Conservation (phyloP, 2,888 invertebrate species). For the Idaea dimidiata region DNA sequence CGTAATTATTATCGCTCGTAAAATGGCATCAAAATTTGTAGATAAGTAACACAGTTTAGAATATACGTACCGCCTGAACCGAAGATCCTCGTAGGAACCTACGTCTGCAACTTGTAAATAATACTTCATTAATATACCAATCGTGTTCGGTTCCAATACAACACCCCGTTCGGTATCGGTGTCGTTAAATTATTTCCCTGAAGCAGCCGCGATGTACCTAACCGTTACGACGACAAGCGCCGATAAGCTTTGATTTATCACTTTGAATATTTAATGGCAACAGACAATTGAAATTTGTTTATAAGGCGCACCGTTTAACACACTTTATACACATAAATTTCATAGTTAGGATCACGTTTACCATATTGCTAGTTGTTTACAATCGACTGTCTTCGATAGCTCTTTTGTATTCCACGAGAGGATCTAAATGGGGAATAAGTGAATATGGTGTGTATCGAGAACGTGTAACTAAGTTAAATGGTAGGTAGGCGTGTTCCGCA, state of each 20-base stretch:
- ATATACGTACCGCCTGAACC: slow-evolving; percentile 18
- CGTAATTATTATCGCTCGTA: slow-evolving; percentile 78
- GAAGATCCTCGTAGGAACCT: slow-evolving; percentile 1
- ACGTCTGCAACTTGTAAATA: not conserved
- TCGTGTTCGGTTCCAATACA: slow-evolving; percentile 24
- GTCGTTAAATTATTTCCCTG: slow-evolving; percentile 69
- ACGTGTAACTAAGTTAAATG: not conserved
- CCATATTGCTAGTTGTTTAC: slow-evolving; percentile 59
- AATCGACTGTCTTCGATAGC: slow-evolving; percentile 52
- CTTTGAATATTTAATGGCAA: slow-evolving; percentile 74
- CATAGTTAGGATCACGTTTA: slow-evolving; percentile 65
- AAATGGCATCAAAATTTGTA: slow-evolving; percentile 73
- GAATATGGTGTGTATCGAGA: slow-evolving; percentile 19
- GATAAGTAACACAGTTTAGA: slow-evolving; percentile 27
- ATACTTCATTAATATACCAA: not conserved
- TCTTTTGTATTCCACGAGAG: slow-evolving; percentile 62
- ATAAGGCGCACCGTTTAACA: slow-evolving; percentile 67
- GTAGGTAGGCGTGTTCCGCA: not conserved
- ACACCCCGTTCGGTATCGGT: slow-evolving; percentile 65
- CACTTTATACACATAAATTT: slow-evolving; percentile 64
- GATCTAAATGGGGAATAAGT: slow-evolving; percentile 46
- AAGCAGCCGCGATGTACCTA: slow-evolving; percentile 56
- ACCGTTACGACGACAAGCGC: slow-evolving; percentile 60
- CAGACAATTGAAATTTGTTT: slow-evolving; percentile 78
- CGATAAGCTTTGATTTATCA: slow-evolving; percentile 78